Conservation (phyloP, 1,140 invertebrate species). For the Nasonia vitripennis region DNA sequence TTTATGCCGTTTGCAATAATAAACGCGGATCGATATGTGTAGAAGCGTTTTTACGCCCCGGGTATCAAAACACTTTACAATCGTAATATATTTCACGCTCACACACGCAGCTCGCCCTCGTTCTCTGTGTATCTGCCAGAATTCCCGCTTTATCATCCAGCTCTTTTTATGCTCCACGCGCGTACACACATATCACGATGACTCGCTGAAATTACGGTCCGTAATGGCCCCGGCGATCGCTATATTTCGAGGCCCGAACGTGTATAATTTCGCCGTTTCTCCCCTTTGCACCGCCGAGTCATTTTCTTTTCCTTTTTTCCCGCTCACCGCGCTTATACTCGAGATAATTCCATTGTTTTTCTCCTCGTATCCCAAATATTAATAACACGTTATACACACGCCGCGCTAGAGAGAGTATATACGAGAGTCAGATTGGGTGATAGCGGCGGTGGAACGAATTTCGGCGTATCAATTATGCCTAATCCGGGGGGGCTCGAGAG, state of each 20-base stretch:
- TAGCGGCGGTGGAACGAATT: not conserved
- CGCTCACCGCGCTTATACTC: not conserved
- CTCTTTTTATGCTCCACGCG: slow-evolving; percentile 28
- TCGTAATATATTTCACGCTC: not conserved
- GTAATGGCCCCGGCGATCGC: slow-evolving; percentile 45
- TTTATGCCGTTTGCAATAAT: too few relatives aligned
- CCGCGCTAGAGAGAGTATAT: not conserved
- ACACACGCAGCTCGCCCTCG: not conserved
- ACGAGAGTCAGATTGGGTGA: not conserved
- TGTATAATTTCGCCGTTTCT: slow-evolving; percentile 42
- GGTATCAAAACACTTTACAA: not conserved
- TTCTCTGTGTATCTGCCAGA: not conserved
- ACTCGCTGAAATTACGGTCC: slow-evolving; percentile 43
- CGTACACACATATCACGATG: slow-evolving; percentile 29
- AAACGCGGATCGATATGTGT: not conserved
- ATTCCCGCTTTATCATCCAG: slow-evolving; percentile 35
- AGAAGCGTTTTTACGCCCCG: not conserved
- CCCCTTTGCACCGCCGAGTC: slow-evolving; percentile 18
- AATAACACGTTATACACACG: not conserved
- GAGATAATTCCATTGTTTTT: slow-evolving; percentile 46
- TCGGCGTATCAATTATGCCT: slow-evolving; percentile 24
- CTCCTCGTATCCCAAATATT: not conserved
- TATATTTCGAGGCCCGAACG: slow-evolving; percentile 38
- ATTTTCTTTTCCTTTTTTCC: slow-evolving; percentile 36
- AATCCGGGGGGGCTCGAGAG: not conserved